Percentiles rank a stretch among this genome's conserved stretches.
phyloP scores from a whole-genome alignment of 2,888 invertebrate species.

The Xylocampa areola region DNA sequence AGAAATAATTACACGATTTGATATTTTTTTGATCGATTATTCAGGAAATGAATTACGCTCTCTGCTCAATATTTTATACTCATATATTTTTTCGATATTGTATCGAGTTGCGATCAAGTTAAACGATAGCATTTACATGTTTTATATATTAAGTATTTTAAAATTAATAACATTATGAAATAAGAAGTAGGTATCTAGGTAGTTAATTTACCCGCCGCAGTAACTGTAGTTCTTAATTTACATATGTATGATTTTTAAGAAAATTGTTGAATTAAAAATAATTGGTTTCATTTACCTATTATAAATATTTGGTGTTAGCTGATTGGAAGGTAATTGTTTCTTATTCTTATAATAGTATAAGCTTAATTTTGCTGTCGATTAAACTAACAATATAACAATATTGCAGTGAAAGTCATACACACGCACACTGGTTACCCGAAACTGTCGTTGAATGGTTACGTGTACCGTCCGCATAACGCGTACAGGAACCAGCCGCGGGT shows the following conservation, averaged over 20 bases:
- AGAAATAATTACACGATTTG: constrained; percentile 72
- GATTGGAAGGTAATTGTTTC: constrained; percentile 53
- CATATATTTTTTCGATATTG: neutral
- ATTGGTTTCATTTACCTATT: constrained; percentile 38
- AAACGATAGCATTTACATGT: neutral
- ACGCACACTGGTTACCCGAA: constrained; percentile 82
- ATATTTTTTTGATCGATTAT: constrained; percentile 21
- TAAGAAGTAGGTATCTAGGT: constrained; percentile 16
- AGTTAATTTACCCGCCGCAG: constrained; percentile 44
- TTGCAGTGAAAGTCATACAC: constrained; percentile 80
- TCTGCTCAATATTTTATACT: constrained; percentile 10
- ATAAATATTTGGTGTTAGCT: constrained; percentile 28
- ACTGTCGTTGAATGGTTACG: constrained; percentile 77
- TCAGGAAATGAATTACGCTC: constrained; percentile 6
- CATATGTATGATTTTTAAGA: constrained; percentile 15
- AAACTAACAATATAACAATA: constrained; percentile 52
- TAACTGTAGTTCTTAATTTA: constrained; percentile 4
- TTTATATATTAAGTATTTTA: constrained; percentile 3
- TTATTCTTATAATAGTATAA: constrained; percentile 16
- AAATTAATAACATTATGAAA: neutral
- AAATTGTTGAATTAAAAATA: constrained; percentile 1
- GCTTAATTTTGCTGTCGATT: constrained; percentile 20
- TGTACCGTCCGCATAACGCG: constrained; percentile 83
- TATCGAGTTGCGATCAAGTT: neutral
- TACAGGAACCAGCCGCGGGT: constrained; percentile 82